A percentile compares a stretch with the other conserved stretches of the same genome.
These are phyloP conservation scores for Clepsis dumicolana DNA, from an alignment of 2,888 invertebrate species.

Conservation along the genomic window DNA sequence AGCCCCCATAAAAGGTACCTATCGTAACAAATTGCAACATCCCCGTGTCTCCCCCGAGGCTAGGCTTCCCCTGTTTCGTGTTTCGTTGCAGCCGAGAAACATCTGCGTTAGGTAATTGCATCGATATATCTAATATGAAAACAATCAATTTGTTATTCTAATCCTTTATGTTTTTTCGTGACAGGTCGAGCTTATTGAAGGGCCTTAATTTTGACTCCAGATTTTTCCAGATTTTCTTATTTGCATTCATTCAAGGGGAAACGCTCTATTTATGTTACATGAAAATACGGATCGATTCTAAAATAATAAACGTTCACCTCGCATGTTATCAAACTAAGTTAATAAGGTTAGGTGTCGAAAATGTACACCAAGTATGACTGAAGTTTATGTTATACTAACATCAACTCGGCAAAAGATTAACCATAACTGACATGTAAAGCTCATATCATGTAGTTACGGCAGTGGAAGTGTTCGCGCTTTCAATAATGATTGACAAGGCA, in stretches of 20 bases:
- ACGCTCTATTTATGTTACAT: no score
- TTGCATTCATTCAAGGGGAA: no score
- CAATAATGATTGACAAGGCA: slow-evolving; percentile 50
- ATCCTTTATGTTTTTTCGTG: no score
- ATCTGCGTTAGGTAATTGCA: slow-evolving; percentile 62
- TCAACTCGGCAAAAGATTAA: not conserved
- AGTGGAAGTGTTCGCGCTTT: slow-evolving; percentile 25
- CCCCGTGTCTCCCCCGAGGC: slow-evolving; percentile 55
- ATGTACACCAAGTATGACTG: no score
- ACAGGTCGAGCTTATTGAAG: no score
- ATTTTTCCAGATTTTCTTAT: no score
- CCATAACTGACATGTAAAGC: not conserved
- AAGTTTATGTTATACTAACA: not conserved
- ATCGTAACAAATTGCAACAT: slow-evolving; percentile 42
- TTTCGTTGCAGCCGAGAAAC: slow-evolving; percentile 59
- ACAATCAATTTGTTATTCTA: not conserved
- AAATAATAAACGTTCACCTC: not conserved
- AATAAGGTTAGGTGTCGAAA: no score
- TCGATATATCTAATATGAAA: not conserved
- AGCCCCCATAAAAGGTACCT: slow-evolving; percentile 36
- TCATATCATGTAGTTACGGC: not conserved
- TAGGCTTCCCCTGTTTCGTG: slow-evolving; percentile 57
- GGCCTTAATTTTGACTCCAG: not conserved
- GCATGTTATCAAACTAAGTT: not conserved
- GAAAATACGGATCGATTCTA: no score